Base-by-base conservation (phyloP, 2,888 invertebrate species). In the Harpagoxenus sublaevis region DNA sequence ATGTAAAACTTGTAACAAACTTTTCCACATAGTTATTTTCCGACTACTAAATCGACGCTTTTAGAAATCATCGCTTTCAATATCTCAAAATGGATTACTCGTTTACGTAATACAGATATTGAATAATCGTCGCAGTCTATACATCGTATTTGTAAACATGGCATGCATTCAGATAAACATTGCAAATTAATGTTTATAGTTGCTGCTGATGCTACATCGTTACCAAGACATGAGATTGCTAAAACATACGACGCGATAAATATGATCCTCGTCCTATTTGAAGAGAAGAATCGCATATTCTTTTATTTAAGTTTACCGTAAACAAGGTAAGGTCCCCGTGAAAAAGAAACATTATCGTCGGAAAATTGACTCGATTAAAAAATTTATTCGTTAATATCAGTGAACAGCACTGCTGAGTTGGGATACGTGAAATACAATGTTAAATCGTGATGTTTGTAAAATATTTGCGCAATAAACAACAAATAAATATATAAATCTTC, bases 151-250 rank as follows among this genome's bases (percentile, higher is more conserved):
- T 73, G 73, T 48, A 51, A 60, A 73, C 79, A 35, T 18, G 18
- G 10, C 35, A 35, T 71, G 23, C 35, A n/a, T 62, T 23, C 48
- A 28, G n/a, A 81, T 81, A 81, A 81, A 81, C 79, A 73, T 73
- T 51, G 79, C 79, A 73, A 81, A 81, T 81, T 81, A 81, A 81
- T 81, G 60, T 81, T 81, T 81, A 73, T 73, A 73, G 23, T 75
- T 51, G 75, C 62, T 6, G 23, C 35, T 73, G 73, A 39, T 81
- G 70, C 70, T 78, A 39, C 39, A 60, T 65, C 73, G 79, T 73
- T 73, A 81, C 45, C 71, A 71, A 60, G 79, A 73, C 60, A 48
- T 15, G 79, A 73, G 45, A 73, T 81, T 48, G n/a, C 48, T 73
- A 62, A 81, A 81, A 48, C 60, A 73, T 28, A 48, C 23, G 23